Base-by-base conservation (phyloP, 2,888 invertebrate species). In the Cheilosia variabilis region DNA sequence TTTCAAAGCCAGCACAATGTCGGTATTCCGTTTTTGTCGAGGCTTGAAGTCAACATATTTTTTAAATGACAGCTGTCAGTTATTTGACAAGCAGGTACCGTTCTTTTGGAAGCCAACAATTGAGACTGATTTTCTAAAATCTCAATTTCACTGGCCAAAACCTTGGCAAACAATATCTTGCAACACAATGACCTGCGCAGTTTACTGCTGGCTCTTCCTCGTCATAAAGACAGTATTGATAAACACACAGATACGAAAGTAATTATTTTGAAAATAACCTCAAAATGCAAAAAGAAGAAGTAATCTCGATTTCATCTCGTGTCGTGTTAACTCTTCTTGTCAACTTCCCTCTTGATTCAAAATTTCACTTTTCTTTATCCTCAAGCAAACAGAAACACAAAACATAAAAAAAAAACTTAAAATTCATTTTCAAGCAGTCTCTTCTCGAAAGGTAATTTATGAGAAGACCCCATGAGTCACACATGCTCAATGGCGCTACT, bases 361-460 rank as follows among this genome's bases (percentile, higher is more conserved):
- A 75, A 79, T 84, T 84, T 84, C 78, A 78, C 83, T 84, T 84
- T 84, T 79, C 73, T 69, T 79, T 84, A 78, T 79, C 83, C 69
- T 63, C 63, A 69, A 68, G 13, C 3, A 10, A 27, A 22, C 3
- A 52, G 27, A 47, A 69, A 43, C 41, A 1, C 13, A 73, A 66
- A 58, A 22, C 27, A 52, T 52, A 34, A 34, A 55, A 53, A 55
- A 15, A 52, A 43, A 43, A 15, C 17, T 22, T 10, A n/a, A 78
- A 63, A 71, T 62, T 72, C 66, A 73, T 68, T 79, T 79, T 57
- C 45, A 73, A 84, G 45, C 58, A 47, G 57, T 63, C 73, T 63
- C 79, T 37, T 65, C 22, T 65, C 27, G 52, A 41, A 62, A 81
- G 63, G 58, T 71, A 76, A 81, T 81, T 76, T 81, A 76, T 81